Percentiles rank a stretch among this genome's conserved stretches.
phyloP scores from a whole-genome alignment of 2,888 invertebrate species.

The Drosophila macrothrix region DNA sequence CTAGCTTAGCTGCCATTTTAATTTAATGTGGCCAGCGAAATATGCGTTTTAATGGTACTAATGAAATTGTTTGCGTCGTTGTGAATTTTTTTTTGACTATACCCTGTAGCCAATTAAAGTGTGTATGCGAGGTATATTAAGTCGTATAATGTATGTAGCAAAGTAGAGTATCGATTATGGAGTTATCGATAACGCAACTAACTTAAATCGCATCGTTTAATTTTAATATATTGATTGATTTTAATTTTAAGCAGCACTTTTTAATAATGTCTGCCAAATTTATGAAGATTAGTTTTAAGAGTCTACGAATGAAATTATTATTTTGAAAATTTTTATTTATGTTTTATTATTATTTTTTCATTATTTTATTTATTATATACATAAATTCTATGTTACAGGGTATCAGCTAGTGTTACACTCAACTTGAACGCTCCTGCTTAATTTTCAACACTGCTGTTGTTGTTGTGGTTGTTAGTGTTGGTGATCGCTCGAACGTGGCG shows the following conservation, averaged over 20 bases:
- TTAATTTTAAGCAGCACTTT: neutral
- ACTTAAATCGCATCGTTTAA: neutral
- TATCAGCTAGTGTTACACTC: neutral
- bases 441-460: constrained; percentile 23
- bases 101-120: constrained; percentile 14
- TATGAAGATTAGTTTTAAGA: neutral
- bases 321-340: too few relatives aligned
- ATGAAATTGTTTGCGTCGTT: constrained; percentile 52
- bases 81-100: constrained; percentile 9
- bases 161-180: neutral
- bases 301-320: neutral
- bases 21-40: constrained; percentile 55
- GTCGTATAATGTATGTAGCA: neutral
- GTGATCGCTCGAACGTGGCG: constrained; percentile 79
- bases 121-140: neutral
- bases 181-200: neutral
- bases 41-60: constrained; percentile 76
- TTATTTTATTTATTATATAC: neutral
- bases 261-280: neutral
- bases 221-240: neutral
- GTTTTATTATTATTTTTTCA: neutral
- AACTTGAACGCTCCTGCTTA: neutral
- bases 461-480: constrained; percentile 36
- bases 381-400: neutral
- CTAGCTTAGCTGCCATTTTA: constrained; percentile 27